Evolutionary conservation across 2,113 vertebrate genomes (phyloP).

Genomic region (Acanthochromis polyacanthus): DNA sequence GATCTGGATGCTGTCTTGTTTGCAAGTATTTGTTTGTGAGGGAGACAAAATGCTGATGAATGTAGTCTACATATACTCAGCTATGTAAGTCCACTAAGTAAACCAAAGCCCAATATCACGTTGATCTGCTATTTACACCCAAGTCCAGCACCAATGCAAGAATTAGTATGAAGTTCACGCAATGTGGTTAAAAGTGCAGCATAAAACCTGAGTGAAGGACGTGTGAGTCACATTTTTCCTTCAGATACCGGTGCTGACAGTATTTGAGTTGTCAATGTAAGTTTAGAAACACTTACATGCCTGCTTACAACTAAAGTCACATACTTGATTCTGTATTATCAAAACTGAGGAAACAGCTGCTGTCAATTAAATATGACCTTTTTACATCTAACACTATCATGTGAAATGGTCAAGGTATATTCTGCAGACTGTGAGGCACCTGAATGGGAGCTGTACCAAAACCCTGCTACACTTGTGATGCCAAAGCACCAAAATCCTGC

Average conservation of each 20-base stretch:
- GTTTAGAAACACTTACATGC: not conserved
- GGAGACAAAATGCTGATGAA: conserved; percentile 32
- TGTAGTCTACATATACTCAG: conserved; percentile 12
- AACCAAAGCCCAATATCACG: not conserved
- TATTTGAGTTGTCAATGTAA: not conserved
- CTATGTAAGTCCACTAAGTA: not conserved
- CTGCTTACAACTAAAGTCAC: not conserved
- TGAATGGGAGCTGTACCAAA: conserved; percentile 22
- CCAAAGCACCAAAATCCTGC: conserved; percentile 44
- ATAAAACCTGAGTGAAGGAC: not conserved
- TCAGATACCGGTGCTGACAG: no score
- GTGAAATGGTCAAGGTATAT: not conserved
- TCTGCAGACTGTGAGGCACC: not conserved
- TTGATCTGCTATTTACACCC: not conserved
- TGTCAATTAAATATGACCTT: not conserved
- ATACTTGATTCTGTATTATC: not conserved
- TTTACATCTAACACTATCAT: not conserved
- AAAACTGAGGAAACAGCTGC: no score
- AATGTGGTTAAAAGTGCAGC: not conserved
- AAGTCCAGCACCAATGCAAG: not conserved
- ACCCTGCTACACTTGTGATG: conserved; percentile 26
- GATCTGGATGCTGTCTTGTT: conserved; percentile 49
- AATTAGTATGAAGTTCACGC: not conserved
- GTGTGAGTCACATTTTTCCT: no score
- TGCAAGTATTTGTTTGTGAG: conserved; percentile 54